Conservation (phyloP, 1,140 invertebrate species). For the Listronotus oregonensis region DNA sequence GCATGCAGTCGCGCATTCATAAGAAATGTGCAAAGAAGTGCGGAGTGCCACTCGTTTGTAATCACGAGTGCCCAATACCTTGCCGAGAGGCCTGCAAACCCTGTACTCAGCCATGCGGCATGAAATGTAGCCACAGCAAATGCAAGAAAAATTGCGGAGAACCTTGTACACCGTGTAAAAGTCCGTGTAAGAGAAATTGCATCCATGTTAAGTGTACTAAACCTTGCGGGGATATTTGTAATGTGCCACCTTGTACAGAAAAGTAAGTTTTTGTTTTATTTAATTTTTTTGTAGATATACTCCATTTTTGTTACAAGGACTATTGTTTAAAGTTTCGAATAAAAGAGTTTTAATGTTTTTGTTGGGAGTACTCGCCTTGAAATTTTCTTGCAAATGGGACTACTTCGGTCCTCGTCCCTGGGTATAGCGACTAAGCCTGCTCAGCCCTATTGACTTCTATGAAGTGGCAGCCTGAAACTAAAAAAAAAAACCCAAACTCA, state of each 20-base stretch:
- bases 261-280: slow-evolving; percentile 10
- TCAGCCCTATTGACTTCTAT: no score
- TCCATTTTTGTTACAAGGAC: no score
- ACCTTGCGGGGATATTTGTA: slow-evolving; percentile 62
- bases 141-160: slow-evolving; percentile 65
- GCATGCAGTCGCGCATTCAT: slow-evolving; percentile 68
- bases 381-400: no score
- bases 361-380: no score
- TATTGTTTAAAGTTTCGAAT: no score
- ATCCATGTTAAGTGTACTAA: slow-evolving; percentile 57
- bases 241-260: slow-evolving; percentile 50
- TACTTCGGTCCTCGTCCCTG: no score
- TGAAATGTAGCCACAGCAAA: slow-evolving; percentile 62
- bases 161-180: slow-evolving; percentile 60
- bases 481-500: no score
- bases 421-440: no score
- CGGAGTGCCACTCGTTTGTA: slow-evolving; percentile 65
- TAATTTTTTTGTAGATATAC: neutral
- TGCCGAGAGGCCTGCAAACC: slow-evolving; percentile 67
- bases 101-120: slow-evolving; percentile 63
- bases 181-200: slow-evolving; percentile 59
- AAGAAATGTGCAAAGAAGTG: slow-evolving; percentile 64
- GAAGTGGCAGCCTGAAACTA: no score
- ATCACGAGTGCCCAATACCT: slow-evolving; percentile 67
- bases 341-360: no score